Base-by-base conservation (phyloP, 1,140 invertebrate genomes). In the Proctacanthus coquilletti region DNA sequence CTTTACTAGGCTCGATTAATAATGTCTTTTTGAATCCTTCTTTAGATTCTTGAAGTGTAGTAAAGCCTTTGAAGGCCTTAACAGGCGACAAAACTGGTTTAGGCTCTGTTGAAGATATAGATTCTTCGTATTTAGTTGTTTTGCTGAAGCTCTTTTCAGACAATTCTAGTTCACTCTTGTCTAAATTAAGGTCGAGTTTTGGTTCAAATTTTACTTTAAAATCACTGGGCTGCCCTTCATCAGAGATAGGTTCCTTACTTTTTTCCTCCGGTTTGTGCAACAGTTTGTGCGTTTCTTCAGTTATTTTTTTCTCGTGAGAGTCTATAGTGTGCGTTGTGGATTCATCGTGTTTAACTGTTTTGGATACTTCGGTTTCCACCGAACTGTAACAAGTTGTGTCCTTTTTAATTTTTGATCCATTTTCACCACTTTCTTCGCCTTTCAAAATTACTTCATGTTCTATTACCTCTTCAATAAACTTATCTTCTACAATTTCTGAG, bases 21-120 rank as follows among this genome's bases (percentile, higher is more conserved):
- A 15, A 65, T 53, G 38, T 66, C 49, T 40, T 43, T 57, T 42
- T 68, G 65, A 50, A 61, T 44, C 66, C 64, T 2, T 48, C 56
- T 11, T 66, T 65, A 9, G 63, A 61, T 39, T 59, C 43, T 58
- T 54, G 13, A 52, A 8, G 5, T 6, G 31, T 33, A 11, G 31
- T 27, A 13, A 27, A 27, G 8, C 23, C 23, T 27, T 27, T 33
- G 6, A 33, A 33, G 9, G 14, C 8, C 15, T 33, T 33, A 14
- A 14, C 15, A 4, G 5, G 4, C 14, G 13, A 34, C 15, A 34
- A 4, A 6, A 34, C 11, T 19, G 11, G 14, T 34, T 34, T 17
- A 5, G n/a, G 33, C 11, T 14, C 13, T 17, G 33, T 36, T 36
- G 34, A 8, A 21, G 5, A 10, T 20, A n/a, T 21, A 21, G 18